phyloP scores from a whole-genome alignment of 2,797 vertebrate species.

The Spatula versicolor region DNA sequence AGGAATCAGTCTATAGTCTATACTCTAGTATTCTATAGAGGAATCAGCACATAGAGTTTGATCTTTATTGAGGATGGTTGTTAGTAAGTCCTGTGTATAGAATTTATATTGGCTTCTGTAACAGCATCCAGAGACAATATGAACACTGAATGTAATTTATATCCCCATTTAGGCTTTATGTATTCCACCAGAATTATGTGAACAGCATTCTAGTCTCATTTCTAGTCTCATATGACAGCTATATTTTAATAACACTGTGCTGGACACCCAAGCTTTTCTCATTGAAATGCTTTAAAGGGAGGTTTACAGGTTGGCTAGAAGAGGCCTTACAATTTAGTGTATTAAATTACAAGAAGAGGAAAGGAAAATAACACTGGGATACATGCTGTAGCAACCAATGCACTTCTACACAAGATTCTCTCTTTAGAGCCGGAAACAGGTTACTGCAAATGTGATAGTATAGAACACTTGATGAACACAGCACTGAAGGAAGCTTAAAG shows the following conservation, averaged over 20 bases:
- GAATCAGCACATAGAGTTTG: background rate
- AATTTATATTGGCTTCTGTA: slow-evolving; percentile 67
- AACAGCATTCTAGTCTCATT: slow-evolving; percentile 42
- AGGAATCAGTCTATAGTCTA: background rate
- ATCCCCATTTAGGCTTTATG: slow-evolving; percentile 38
- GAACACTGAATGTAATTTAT: slow-evolving; percentile 56
- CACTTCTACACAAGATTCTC: background rate
- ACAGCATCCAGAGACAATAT: slow-evolving; percentile 46
- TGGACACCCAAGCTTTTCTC: background rate
- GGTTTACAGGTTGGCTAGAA: background rate
- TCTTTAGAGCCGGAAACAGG: background rate
- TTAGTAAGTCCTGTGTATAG: slow-evolving; percentile 21
- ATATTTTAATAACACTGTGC: slow-evolving; percentile 35
- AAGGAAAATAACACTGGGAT: slow-evolving; percentile 30
- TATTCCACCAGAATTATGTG: slow-evolving; percentile 45
- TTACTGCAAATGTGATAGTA: background rate
- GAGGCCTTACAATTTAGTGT: background rate
- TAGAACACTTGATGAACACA: background rate
- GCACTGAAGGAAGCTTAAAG: background rate
- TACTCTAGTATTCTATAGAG: background rate
- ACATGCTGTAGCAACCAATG: background rate
- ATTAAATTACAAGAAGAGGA: slow-evolving; percentile 45
- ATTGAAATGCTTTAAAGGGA: slow-evolving; percentile 34
- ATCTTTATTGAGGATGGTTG: slow-evolving; percentile 37
- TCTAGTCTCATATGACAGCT: background rate